Conservation (phyloP, 2,113 vertebrate genomes). For the Desmodus rotundus region DNA sequence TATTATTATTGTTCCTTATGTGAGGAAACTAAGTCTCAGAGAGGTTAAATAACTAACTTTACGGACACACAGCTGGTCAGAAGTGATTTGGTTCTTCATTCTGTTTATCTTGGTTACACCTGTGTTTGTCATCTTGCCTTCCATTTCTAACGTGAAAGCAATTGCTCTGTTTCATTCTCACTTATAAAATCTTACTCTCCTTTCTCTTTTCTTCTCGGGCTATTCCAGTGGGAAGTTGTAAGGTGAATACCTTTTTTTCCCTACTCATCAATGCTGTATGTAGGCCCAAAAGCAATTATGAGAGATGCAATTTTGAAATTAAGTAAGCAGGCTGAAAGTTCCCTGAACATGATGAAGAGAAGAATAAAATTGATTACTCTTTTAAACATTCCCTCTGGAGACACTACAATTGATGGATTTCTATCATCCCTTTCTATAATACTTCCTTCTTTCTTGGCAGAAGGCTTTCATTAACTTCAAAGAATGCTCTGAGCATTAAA, state of each 20-base stretch:
- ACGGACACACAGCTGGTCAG: neutral
- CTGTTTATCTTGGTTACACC: neutral
- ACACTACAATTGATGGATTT: slow-evolving; percentile 46
- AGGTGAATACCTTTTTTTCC: slow-evolving; percentile 22
- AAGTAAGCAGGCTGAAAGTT: slow-evolving; percentile 26
- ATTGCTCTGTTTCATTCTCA: slow-evolving; percentile 21
- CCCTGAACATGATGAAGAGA: slow-evolving; percentile 32
- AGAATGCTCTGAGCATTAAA: slow-evolving; percentile 24
- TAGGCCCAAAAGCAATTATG: slow-evolving; percentile 39
- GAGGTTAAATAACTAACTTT: slow-evolving; percentile 18
- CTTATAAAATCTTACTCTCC: neutral
- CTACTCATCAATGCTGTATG: neutral
- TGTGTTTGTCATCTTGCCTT: slow-evolving; percentile 42
- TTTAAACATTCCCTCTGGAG: slow-evolving; percentile 42
- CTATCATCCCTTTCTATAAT: slow-evolving; percentile 34
- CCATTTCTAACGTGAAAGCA: slow-evolving; percentile 41
- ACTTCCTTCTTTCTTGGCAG: slow-evolving; percentile 30
- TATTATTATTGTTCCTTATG: neutral
- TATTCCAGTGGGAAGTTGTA: neutral
- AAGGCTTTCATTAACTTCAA: slow-evolving; percentile 46
- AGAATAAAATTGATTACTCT: slow-evolving; percentile 57
- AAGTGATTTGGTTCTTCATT: slow-evolving; percentile 28
- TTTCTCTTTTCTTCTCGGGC: neutral
- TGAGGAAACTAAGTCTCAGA: neutral
- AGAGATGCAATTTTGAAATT: slow-evolving; percentile 41